phyloP scores from a whole-genome alignment of 1,140 invertebrate species.

The Plutomurus gul region DNA sequence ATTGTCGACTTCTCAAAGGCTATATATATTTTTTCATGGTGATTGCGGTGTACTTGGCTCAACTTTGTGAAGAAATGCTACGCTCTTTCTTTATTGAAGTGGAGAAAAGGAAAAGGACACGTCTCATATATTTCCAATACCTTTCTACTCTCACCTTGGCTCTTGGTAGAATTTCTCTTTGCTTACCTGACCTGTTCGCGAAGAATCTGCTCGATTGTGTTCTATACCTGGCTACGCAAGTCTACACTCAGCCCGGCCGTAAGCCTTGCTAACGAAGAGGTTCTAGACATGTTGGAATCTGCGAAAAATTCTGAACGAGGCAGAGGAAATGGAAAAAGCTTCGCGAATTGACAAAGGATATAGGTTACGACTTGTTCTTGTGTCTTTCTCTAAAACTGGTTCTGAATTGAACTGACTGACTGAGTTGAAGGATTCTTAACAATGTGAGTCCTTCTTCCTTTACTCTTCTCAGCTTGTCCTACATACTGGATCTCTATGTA shows the following conservation, averaged over 20 bases:
- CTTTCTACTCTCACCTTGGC: not conserved
- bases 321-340: not conserved
- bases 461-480: no score
- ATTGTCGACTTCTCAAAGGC: no score
- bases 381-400: not conserved
- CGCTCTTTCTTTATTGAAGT: no score
- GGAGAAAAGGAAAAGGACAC: no score
- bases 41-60: no score
- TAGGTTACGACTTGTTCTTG: not conserved
- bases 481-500: no score
- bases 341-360: constrained; percentile 13
- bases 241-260: not conserved
- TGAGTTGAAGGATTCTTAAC: not conserved
- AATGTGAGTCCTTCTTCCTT: no score
- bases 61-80: no score
- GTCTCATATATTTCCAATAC: not conserved
- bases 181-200: not conserved
- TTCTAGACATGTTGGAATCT: not conserved
- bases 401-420: not conserved
- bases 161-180: not conserved
- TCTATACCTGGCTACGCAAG: no score
- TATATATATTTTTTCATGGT: no score
- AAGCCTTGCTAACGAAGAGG: not conserved
- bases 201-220: constrained; percentile 5
- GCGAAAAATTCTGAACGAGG: not conserved